Conservation (phyloP, 2,888 invertebrate species). For the Aelia acuminata region DNA sequence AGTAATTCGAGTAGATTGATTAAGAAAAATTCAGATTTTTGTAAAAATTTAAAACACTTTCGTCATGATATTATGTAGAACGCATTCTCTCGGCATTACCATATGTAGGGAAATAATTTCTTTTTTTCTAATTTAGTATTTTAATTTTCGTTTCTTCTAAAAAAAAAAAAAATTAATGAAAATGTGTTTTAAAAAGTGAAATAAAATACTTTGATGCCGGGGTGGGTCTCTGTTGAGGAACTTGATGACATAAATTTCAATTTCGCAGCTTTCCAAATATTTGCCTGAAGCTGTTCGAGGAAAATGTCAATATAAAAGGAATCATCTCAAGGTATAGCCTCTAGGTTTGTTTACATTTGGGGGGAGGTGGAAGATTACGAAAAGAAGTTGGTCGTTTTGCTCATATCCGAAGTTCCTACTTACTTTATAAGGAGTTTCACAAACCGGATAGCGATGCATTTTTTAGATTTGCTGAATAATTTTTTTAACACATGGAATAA, state of each 20-base stretch:
- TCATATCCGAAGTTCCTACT: background rate
- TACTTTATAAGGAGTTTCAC: background rate
- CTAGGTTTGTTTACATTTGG: background rate
- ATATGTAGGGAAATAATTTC: no score
- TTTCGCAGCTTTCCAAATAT: background rate
- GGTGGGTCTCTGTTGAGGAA: background rate
- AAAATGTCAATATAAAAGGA: constrained; percentile 13
- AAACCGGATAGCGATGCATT: background rate
- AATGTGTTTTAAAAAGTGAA: background rate
- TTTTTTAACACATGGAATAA: no score
- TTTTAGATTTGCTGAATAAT: no score
- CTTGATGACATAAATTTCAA: constrained; percentile 21
- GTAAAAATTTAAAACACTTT: no score
- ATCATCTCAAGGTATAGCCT: background rate
- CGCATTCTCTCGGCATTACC: no score
- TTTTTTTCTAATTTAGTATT: no score
- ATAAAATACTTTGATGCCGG: background rate
- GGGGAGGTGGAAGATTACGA: background rate
- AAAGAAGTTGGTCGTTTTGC: background rate
- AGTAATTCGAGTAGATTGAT: no score
- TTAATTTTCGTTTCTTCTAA: no score
- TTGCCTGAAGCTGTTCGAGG: background rate
- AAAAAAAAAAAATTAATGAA: background rate
- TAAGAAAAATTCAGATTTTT: no score
- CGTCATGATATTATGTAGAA: no score